These are phyloP conservation scores for Muricea muricata DNA, from an alignment of 92 coral and sea anemone species.

Conservation along the genomic window DNA sequence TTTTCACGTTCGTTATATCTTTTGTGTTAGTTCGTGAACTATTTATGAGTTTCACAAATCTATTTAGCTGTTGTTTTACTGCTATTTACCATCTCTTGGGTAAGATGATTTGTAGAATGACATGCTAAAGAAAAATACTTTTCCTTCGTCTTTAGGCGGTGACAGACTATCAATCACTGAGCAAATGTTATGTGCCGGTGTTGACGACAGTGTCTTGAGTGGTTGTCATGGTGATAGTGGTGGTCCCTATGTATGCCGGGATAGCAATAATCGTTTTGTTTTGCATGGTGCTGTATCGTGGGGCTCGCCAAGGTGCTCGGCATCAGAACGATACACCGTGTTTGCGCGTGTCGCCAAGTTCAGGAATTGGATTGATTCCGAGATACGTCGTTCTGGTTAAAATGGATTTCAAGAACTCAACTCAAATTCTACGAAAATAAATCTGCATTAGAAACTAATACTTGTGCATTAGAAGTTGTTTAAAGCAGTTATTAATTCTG, in stretches of 20 bases:
- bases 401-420: not conserved
- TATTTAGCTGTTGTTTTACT: too few species aligned
- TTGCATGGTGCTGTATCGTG: constrained; percentile 85
- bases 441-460: too few species aligned
- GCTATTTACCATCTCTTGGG: too few species aligned
- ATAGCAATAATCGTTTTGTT: constrained; percentile 67
- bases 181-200: constrained; percentile 74
- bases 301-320: constrained; percentile 68
- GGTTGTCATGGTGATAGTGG: constrained; percentile 93
- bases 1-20: too few species aligned
- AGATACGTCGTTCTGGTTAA: constrained; percentile 10
- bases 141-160: constrained; percentile 23
- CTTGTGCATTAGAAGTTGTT: too few species aligned
- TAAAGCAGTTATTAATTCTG: too few species aligned
- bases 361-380: constrained; percentile 75
- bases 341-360: constrained; percentile 82
- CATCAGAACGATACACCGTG: constrained; percentile 68
- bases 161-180: constrained; percentile 47
- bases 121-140: too few species aligned
- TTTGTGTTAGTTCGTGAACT: too few species aligned
- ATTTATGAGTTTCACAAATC: too few species aligned
- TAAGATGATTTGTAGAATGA: too few species aligned
- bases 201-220: constrained; percentile 54
- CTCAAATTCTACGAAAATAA: too few species aligned
- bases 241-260: constrained; percentile 80